Conservation (phyloP, 2,113 vertebrate species). For the Sebastes fasciatus region DNA sequence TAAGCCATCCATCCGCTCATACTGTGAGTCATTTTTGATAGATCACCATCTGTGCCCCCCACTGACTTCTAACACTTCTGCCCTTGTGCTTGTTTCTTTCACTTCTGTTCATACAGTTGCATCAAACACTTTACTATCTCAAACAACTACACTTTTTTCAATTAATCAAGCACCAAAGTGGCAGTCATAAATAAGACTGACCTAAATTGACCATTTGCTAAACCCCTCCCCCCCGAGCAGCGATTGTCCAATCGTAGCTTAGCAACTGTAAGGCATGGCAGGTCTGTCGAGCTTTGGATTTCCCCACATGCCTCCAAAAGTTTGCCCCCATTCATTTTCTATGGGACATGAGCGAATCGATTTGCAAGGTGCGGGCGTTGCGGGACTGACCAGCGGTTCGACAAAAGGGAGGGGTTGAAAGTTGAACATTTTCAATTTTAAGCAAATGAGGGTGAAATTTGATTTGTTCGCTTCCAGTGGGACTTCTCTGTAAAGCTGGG, state of each 20-base stretch:
- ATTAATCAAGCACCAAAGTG: conserved; percentile 48
- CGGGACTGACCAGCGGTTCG: neutral
- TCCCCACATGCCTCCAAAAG: neutral
- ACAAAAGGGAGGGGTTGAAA: neutral
- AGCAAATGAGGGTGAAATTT: neutral
- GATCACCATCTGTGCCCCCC: conserved; percentile 76
- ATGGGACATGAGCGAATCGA: neutral
- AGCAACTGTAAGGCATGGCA: neutral
- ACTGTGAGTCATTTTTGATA: conserved; percentile 79
- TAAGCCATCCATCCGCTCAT: conserved; percentile 79
- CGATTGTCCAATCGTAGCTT: conserved; percentile 2
- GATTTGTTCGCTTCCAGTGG: neutral
- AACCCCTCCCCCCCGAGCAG: neutral
- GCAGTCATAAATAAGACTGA: conserved; percentile 13
- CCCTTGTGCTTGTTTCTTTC: conserved; percentile 47
- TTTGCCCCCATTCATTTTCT: neutral
- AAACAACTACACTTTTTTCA: conserved; percentile 19
- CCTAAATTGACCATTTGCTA: conserved; percentile 30
- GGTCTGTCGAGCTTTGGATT: conserved; percentile 6
- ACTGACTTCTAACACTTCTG: conserved; percentile 54
- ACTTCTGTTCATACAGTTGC: conserved; percentile 35
- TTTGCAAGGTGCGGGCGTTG: neutral
- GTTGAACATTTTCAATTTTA: neutral
- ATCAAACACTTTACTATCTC: conserved; percentile 40
- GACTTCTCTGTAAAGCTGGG: too few species aligned